phyloP scores from a whole-genome alignment of 1,140 invertebrate species.

The Platyscapa corneri region DNA sequence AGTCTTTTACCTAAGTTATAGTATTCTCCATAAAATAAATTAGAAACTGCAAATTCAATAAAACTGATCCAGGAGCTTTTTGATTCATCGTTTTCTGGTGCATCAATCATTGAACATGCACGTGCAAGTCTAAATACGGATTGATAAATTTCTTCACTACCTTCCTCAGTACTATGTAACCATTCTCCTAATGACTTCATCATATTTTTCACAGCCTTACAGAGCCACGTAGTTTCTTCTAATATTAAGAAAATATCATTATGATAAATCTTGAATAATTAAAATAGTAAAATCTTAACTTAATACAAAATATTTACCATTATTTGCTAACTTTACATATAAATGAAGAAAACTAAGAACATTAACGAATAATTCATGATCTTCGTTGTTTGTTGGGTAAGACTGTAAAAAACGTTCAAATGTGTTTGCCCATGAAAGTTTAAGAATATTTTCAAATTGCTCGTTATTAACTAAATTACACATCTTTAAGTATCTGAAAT shows the following conservation, averaged over 20 bases:
- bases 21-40: slow-evolving; percentile 66
- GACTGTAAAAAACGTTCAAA: slow-evolving; percentile 77
- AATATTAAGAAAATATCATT: slow-evolving; percentile 28
- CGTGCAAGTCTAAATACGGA: slow-evolving; percentile 65
- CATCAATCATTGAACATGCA: slow-evolving; percentile 61
- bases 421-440: slow-evolving; percentile 77
- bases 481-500: slow-evolving; percentile 64
- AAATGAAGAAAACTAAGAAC: slow-evolving; percentile 76
- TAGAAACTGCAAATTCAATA: slow-evolving; percentile 64
- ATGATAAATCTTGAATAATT: neutral
- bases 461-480: slow-evolving; percentile 59
- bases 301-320: slow-evolving; percentile 45
- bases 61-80: slow-evolving; percentile 63
- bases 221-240: slow-evolving; percentile 60
- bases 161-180: slow-evolving; percentile 59
- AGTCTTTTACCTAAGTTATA: slow-evolving; percentile 74
- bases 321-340: slow-evolving; percentile 65
- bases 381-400: slow-evolving; percentile 77
- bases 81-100: slow-evolving; percentile 50
- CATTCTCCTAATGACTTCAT: slow-evolving; percentile 64
- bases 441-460: slow-evolving; percentile 67
- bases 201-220: slow-evolving; percentile 64
- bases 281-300: neutral
- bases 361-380: slow-evolving; percentile 75
- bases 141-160: slow-evolving; percentile 66